Evolutionary conservation across 2,797 vertebrate species (phyloP).

Genomic region (Centropyge bicolor): DNA sequence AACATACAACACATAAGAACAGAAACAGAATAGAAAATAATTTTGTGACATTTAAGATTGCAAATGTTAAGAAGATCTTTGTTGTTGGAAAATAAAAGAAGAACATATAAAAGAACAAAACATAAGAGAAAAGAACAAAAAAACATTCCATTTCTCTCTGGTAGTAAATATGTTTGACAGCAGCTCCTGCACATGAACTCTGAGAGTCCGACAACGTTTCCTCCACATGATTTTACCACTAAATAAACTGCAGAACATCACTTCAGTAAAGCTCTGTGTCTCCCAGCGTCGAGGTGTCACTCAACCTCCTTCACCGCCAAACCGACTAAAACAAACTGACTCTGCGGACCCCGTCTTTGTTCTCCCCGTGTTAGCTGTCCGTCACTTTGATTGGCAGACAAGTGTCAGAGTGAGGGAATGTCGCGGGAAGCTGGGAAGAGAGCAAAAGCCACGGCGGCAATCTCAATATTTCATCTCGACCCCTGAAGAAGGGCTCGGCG

Average conservation of each 20-base stretch:
- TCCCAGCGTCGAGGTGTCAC: slow-evolving; percentile 60
- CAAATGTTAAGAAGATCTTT: not conserved
- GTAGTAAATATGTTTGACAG: slow-evolving; percentile 17
- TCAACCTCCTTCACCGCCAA: slow-evolving; percentile 66
- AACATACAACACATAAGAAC: not conserved
- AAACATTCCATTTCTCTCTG: not conserved
- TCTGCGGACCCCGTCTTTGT: slow-evolving; percentile 68
- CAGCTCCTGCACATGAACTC: slow-evolving; percentile 5
- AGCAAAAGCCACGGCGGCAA: slow-evolving; percentile 72
- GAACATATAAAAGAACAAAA: not conserved
- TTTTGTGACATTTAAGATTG: not conserved
- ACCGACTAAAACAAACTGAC: slow-evolving; percentile 72
- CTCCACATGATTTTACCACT: slow-evolving; percentile 30
- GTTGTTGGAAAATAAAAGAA: no score
- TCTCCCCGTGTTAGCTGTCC: slow-evolving; percentile 80
- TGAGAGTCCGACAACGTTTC: slow-evolving; percentile 22
- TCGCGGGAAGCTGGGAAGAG: slow-evolving; percentile 71
- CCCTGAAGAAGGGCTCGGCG: slow-evolving; percentile 68
- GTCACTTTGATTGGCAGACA: slow-evolving; percentile 88
- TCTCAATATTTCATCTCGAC: slow-evolving; percentile 86
- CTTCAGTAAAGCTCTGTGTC: slow-evolving; percentile 33
- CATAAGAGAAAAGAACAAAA: not conserved
- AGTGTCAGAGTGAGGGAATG: slow-evolving; percentile 84
- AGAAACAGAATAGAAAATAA: not conserved
- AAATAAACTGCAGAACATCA: slow-evolving; percentile 43